These are phyloP conservation scores for Xenus cinereus DNA, from an alignment of 2,113 vertebrate species.

Conservation along the genomic window DNA sequence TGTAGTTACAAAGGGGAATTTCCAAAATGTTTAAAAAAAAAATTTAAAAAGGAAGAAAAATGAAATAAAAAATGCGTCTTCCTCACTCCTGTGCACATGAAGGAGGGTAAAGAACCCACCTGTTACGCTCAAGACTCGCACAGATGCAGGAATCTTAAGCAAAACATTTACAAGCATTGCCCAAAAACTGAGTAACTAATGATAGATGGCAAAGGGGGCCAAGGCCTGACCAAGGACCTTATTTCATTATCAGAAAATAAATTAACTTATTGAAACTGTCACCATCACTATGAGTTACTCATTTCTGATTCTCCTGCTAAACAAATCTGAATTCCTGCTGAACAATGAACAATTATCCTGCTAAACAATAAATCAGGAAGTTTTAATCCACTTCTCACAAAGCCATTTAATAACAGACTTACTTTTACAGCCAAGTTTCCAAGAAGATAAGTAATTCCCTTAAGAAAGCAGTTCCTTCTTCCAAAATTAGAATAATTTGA, in stretches of 20 bases:
- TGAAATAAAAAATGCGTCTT: neutral
- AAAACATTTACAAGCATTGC: neutral
- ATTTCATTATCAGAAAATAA: conserved; percentile 25
- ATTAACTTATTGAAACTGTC: conserved; percentile 24
- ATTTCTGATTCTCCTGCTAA: conserved; percentile 40
- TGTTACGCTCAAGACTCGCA: neutral
- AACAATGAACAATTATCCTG: conserved; percentile 42
- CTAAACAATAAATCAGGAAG: conserved; percentile 48
- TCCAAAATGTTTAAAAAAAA: neutral
- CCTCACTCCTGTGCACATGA: too few species aligned
- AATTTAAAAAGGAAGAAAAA: neutral
- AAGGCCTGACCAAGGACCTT: neutral
- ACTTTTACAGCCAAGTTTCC: conserved; percentile 42
- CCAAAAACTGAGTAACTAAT: neutral
- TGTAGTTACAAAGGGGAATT: conserved; percentile 3
- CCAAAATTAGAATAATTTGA: conserved; percentile 32
- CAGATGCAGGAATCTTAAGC: neutral
- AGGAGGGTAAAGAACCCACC: neutral
- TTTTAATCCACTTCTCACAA: conserved; percentile 46
- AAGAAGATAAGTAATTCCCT: conserved; percentile 47
- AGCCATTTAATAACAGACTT: conserved; percentile 38
- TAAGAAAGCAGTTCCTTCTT: conserved; percentile 44
- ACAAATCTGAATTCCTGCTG: conserved; percentile 31
- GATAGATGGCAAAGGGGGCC: neutral
- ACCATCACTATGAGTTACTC: conserved; percentile 1